Percentiles rank a stretch among this genome's conserved stretches.
Evolutionary conservation across 2,888 invertebrate species (phyloP).

Genomic region (Limnephilus marmoratus): DNA sequence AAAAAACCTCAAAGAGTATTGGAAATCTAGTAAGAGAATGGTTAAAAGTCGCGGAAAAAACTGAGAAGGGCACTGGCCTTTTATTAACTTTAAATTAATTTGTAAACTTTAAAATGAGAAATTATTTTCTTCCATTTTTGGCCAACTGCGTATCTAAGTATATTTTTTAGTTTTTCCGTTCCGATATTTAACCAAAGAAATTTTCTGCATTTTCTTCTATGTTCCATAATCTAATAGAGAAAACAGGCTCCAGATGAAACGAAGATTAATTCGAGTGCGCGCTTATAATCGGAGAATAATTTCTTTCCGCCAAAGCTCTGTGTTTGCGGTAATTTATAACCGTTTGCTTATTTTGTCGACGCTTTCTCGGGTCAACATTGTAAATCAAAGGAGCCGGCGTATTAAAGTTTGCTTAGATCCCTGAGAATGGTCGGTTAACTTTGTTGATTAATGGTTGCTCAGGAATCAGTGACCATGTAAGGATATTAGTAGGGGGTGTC

Average conservation of each 20-base stretch:
- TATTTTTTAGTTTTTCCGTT: not conserved
- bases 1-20: not conserved
- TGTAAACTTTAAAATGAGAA: not conserved
- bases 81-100: no score
- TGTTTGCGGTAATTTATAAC: not conserved
- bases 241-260: not conserved
- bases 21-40: not conserved
- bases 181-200: not conserved
- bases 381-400: slow-evolving; percentile 8
- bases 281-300: slow-evolving; percentile 41
- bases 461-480: not conserved
- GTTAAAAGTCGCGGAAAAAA: not conserved
- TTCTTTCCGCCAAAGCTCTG: slow-evolving; percentile 14
- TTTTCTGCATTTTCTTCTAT: not conserved
- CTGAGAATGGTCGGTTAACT: not conserved
- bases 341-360: slow-evolving; percentile 28
- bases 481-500: not conserved
- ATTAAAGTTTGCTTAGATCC: slow-evolving; percentile 6
- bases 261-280: slow-evolving; percentile 37
- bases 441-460: not conserved
- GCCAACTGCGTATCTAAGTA: not conserved
- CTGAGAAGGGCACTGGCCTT: no score
- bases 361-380: slow-evolving; percentile 33
- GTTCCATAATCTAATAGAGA: not conserved
- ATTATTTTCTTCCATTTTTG: not conserved